Conservation (phyloP, 2,888 invertebrate species). For the Rhodophaea formosa region DNA sequence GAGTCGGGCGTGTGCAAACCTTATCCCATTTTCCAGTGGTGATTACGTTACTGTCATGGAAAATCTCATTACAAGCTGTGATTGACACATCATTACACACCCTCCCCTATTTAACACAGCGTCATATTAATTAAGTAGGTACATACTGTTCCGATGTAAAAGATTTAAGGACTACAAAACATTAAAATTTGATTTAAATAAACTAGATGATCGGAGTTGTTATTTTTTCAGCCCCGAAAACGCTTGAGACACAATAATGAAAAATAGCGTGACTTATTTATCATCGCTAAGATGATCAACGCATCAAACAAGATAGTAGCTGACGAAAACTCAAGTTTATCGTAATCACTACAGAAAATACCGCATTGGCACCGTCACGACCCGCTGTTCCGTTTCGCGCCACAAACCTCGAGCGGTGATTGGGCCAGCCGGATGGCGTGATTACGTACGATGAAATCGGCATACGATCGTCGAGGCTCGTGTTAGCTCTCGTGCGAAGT, state of each 20-base stretch:
- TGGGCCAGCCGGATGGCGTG: conserved; percentile 69
- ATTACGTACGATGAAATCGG: conserved; percentile 42
- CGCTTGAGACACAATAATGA: not conserved
- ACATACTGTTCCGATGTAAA: not conserved
- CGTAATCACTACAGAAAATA: conserved; percentile 39
- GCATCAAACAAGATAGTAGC: not conserved
- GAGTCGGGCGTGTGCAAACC: conserved; percentile 34
- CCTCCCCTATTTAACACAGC: conserved; percentile 13
- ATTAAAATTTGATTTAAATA: not conserved
- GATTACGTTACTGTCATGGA: conserved; percentile 36
- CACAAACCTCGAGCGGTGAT: conserved; percentile 52
- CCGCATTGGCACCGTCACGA: conserved; percentile 39
- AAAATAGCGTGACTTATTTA: not conserved
- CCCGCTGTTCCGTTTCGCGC: conserved; percentile 48
- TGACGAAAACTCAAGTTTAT: not conserved
- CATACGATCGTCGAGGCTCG: conserved; percentile 33
- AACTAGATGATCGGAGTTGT: not conserved
- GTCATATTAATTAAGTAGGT: not conserved
- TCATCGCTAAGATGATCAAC: not conserved
- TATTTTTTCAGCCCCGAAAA: not conserved
- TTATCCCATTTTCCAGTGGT: conserved; percentile 37
- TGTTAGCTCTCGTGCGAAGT: conserved; percentile 21
- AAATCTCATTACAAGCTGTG: conserved; percentile 37
- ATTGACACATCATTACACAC: conserved; percentile 31
- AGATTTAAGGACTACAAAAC: not conserved